Evolutionary conservation across 1,140 invertebrate genomes (phyloP).

Genomic region (Goniozus legneri): DNA sequence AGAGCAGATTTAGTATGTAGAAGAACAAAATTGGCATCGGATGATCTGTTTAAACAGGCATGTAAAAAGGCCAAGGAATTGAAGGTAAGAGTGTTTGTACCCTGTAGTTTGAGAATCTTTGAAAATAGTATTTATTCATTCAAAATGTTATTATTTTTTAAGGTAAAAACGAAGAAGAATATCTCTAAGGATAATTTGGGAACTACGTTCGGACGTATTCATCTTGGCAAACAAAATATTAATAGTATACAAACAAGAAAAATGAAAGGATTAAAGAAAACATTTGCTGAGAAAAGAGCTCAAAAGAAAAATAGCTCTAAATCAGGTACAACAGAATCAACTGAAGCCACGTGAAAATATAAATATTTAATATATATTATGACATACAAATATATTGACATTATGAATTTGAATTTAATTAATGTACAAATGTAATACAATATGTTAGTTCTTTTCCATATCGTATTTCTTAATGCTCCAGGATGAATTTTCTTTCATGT

Average conservation of each 20-base stretch:
- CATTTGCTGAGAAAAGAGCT: slow-evolving; percentile 64
- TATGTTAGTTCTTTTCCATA: neutral
- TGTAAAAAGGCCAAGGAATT: slow-evolving; percentile 80
- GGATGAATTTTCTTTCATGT: neutral
- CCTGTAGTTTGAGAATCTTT: neutral
- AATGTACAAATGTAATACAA: neutral
- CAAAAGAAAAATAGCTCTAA: slow-evolving; percentile 53
- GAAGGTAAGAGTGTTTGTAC: slow-evolving; percentile 57
- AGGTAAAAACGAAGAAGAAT: slow-evolving; percentile 86
- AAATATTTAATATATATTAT: slow-evolving; percentile 10
- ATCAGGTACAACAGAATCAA: slow-evolving; percentile 27
- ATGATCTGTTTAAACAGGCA: slow-evolving; percentile 86
- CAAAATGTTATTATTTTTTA: slow-evolving; percentile 6
- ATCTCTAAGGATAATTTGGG: slow-evolving; percentile 83
- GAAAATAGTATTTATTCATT: neutral
- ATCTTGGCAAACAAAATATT: slow-evolving; percentile 88
- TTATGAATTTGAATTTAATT: slow-evolving; percentile 15
- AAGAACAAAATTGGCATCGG: slow-evolving; percentile 83
- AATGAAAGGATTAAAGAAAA: slow-evolving; percentile 87
- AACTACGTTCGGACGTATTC: slow-evolving; percentile 85
- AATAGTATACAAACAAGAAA: slow-evolving; percentile 86
- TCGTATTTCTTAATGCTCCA: slow-evolving; percentile 1
- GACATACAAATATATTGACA: slow-evolving; percentile 3
- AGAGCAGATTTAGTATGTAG: slow-evolving; percentile 83
- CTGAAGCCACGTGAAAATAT: slow-evolving; percentile 25